Percentiles rank a stretch among this genome's conserved stretches.
phyloP scores from a whole-genome alignment of 2,113 vertebrate species.

The Varanus komodoensis region DNA sequence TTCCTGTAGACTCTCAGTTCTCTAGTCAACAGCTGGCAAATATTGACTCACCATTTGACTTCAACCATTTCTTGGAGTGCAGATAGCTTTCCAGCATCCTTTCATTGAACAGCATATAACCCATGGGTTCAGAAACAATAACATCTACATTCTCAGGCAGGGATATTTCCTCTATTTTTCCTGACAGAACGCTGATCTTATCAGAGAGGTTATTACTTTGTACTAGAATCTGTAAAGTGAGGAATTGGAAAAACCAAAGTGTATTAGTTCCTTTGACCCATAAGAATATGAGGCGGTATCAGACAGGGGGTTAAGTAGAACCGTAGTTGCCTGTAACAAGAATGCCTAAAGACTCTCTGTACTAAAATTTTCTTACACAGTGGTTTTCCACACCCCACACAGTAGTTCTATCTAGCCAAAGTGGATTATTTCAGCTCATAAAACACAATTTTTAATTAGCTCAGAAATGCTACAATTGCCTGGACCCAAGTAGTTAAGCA shows the following conservation, averaged over 20 bases:
- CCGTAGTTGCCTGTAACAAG: neutral
- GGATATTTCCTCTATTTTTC: conserved; percentile 80
- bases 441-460: neutral
- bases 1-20: neutral
- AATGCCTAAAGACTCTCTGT: neutral
- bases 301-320: neutral
- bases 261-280: conserved; percentile 12
- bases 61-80: conserved; percentile 83
- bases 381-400: no score
- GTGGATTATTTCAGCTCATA: neutral
- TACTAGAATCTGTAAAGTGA: conserved; percentile 77
- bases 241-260: neutral
- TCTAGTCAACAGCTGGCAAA: neutral
- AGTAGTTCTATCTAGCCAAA: neutral
- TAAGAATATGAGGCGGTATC: neutral
- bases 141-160: conserved; percentile 81
- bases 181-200: conserved; percentile 78
- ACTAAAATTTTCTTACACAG: neutral
- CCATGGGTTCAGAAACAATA: conserved; percentile 85
- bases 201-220: conserved; percentile 80
- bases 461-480: neutral
- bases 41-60: conserved; percentile 76
- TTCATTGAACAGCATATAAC: conserved; percentile 84
- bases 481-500: neutral
- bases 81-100: conserved; percentile 83